Conservation (phyloP, 2,113 vertebrate species). For the Gasterosteus aculeatus region DNA sequence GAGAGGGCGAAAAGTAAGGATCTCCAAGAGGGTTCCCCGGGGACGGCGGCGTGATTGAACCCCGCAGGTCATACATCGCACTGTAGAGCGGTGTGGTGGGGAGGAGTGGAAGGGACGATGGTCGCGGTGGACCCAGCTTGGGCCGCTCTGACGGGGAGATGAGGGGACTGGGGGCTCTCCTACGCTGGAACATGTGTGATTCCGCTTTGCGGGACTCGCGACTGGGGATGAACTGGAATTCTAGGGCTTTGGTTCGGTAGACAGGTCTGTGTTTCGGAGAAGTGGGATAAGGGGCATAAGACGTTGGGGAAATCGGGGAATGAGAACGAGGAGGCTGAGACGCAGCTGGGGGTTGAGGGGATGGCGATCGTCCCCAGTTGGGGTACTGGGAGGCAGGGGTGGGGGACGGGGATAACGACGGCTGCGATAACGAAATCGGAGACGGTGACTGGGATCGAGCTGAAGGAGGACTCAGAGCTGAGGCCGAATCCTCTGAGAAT, state of each 20-base stretch:
- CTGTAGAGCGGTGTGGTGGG: slow-evolving; percentile 85
- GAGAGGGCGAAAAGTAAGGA: slow-evolving; percentile 87
- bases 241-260: slow-evolving; percentile 82
- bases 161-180: slow-evolving; percentile 89
- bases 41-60: slow-evolving; percentile 81
- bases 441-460: slow-evolving; percentile 82
- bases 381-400: slow-evolving; percentile 78
- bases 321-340: slow-evolving; percentile 82
- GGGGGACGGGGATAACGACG: slow-evolving; percentile 80
- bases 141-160: slow-evolving; percentile 87
- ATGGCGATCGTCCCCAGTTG: slow-evolving; percentile 80
- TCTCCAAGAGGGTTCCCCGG: slow-evolving; percentile 84
- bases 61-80: slow-evolving; percentile 81
- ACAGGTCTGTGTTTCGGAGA: slow-evolving; percentile 83
- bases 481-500: slow-evolving; percentile 87
- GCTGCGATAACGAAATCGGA: slow-evolving; percentile 81
- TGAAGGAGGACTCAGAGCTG: slow-evolving; percentile 85
- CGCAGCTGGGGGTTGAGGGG: slow-evolving; percentile 81
- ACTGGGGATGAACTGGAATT: slow-evolving; percentile 84
- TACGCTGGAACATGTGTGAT: slow-evolving; percentile 80
- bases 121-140: slow-evolving; percentile 86
- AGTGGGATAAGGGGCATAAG: slow-evolving; percentile 85
- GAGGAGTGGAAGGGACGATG: slow-evolving; percentile 90
- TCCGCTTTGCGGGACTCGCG: slow-evolving; percentile 82
- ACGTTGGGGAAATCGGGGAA: slow-evolving; percentile 83